These are phyloP conservation scores for Polyommatus iphigenia DNA, from an alignment of 2,888 invertebrate genomes.

Conservation along the genomic window DNA sequence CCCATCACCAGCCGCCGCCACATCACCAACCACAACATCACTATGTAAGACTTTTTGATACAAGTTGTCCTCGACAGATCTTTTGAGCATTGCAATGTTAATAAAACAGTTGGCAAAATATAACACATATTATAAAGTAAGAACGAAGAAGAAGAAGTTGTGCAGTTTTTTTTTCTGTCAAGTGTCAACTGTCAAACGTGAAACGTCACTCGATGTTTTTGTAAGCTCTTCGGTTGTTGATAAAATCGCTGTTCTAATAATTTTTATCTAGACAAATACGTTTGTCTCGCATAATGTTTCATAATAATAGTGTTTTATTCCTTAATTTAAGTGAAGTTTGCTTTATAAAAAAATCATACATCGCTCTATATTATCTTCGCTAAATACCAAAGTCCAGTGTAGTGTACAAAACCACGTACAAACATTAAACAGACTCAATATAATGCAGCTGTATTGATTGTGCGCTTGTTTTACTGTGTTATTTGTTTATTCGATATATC, in stretches of 20 bases:
- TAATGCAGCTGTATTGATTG: conserved; percentile 31
- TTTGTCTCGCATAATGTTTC: not conserved
- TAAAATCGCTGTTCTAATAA: not conserved
- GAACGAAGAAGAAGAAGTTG: not conserved
- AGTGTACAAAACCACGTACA: not conserved
- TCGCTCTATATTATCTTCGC: not conserved
- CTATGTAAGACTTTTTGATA: conserved; percentile 80
- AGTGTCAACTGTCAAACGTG: not conserved
- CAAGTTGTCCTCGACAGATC: not conserved
- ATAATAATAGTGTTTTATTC: not conserved
- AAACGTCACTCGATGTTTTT: not conserved
- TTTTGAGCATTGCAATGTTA: no score
- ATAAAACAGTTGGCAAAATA: not conserved
- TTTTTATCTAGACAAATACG: not conserved
- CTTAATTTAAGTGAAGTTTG: not conserved
- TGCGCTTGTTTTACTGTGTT: conserved; percentile 34
- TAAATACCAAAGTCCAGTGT: not conserved
- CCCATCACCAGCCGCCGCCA: conserved; percentile 86
- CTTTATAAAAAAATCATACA: not conserved
- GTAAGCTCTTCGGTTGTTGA: not conserved
- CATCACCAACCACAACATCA: conserved; percentile 82
- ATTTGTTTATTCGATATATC: conserved; percentile 31
- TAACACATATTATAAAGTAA: not conserved
- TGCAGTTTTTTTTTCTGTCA: not conserved
- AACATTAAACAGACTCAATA: not conserved